A percentile compares a stretch with the other conserved stretches of the same genome.
Conservation (phyloP, 2,797 vertebrate genomes). For the Euphonia xanthogaster region DNA sequence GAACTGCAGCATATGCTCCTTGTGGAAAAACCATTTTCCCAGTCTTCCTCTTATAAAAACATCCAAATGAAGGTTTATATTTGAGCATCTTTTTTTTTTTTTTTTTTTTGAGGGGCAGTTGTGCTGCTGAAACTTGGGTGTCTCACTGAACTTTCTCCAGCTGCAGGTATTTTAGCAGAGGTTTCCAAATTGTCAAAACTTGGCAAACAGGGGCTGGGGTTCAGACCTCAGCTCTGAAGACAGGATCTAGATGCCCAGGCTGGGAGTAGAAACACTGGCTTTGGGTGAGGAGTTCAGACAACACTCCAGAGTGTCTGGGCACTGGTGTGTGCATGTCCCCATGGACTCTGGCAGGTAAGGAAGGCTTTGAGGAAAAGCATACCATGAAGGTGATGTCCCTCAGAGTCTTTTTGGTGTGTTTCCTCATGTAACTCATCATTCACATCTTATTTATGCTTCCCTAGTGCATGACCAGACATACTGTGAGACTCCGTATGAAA, state of each 20-base stretch:
- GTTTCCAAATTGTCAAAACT: background rate
- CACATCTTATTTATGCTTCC: constrained; percentile 3
- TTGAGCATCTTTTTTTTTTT: background rate
- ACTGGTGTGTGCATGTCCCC: background rate
- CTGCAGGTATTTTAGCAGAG: background rate
- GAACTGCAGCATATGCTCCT: background rate
- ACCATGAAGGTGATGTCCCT: background rate
- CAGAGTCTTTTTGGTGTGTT: background rate
- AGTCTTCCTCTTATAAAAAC: background rate
- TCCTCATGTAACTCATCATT: background rate
- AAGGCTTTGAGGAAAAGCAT: background rate
- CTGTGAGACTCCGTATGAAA: background rate
- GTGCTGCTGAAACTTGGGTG: background rate
- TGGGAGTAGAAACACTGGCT: background rate
- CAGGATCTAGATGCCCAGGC: background rate
- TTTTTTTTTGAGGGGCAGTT: background rate
- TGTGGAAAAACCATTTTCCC: background rate
- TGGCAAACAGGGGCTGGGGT: background rate
- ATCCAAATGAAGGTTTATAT: background rate
- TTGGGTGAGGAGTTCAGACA: background rate
- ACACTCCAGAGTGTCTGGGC: background rate
- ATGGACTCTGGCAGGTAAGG: background rate
- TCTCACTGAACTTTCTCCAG: background rate
- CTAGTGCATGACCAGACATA: background rate
- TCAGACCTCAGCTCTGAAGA: background rate